Percentiles rank a stretch among this genome's conserved stretches.
These are phyloP conservation scores for Henicopernis longicauda DNA, from an alignment of 2,113 vertebrate genomes.

Conservation along the genomic window DNA sequence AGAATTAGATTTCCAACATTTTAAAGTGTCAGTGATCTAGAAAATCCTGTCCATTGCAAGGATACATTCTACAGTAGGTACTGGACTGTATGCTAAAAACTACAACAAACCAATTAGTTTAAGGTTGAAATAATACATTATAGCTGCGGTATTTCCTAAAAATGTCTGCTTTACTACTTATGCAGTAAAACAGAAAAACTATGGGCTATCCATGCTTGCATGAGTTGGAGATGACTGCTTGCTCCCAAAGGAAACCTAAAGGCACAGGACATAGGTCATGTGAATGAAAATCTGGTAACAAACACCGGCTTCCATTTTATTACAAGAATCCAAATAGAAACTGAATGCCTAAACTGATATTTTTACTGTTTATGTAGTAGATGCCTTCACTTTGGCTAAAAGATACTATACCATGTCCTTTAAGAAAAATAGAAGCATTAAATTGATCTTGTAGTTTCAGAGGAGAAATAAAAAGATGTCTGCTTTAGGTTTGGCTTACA, in stretches of 20 bases:
- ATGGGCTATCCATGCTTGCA: not conserved
- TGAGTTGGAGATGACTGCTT: not conserved
- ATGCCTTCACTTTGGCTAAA: constrained; percentile 47
- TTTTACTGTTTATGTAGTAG: constrained; percentile 28
- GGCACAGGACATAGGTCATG: constrained; percentile 16
- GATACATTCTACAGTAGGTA: constrained; percentile 11
- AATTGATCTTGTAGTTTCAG: constrained; percentile 31
- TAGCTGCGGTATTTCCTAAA: constrained; percentile 32
- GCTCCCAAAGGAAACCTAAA: constrained; percentile 59
- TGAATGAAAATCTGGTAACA: not conserved
- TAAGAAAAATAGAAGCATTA: constrained; percentile 46
- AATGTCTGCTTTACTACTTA: constrained; percentile 30
- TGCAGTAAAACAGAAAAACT: constrained; percentile 8
- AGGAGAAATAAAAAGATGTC: constrained; percentile 20
- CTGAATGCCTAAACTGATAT: not conserved
- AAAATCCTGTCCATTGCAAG: constrained; percentile 8
- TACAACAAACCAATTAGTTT: constrained; percentile 4
- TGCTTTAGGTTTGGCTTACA: not conserved
- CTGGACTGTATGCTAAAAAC: not conserved
- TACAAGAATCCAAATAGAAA: constrained; percentile 35
- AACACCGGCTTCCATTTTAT: constrained; percentile 27
- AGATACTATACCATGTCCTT: not conserved
- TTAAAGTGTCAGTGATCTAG: not conserved
- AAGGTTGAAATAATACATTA: constrained; percentile 10
- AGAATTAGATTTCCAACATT: not conserved